Base-by-base conservation (phyloP, 2,113 vertebrate species). In the Herpailurus yagouaroundi region DNA sequence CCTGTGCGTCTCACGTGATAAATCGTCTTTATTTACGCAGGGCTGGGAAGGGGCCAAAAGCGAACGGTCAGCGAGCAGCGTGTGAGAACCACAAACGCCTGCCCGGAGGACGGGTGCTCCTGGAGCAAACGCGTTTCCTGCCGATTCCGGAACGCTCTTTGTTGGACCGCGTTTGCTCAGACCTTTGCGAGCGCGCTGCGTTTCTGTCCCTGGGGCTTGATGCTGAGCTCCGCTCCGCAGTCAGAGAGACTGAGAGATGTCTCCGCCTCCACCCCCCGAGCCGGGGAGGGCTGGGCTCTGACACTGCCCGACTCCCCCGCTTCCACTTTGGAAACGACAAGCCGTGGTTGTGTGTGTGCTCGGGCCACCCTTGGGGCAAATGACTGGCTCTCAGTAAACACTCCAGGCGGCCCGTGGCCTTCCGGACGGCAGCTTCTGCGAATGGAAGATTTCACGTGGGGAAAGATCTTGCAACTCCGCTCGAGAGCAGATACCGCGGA, bases 1-100 rank as follows among this genome's bases (percentile, higher is more conserved):
- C 96, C 84, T 60, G 55, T 60, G 55, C 7, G n/a, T 82, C 41
- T 87, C 76, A 48, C 76, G 8, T 50, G 76, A 71, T 87, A 83
- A 92, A 79, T 93, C 85, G 73, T 93, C 80, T 73, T 69, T 93
- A 82, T 95, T 95, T 93, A 87, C 41, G 79, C 52, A 45, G 63
- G 63, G 27, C 69, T 84, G 81, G 50, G 91, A 95, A 88, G 89
- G 45, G 27, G 52, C 96, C 95, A 73, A 66, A 60, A 95, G 74
- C 82, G 57, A 71, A 38, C 18, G 0, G 60, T 86, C 84, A 36
- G 76, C 9, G 25, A 73, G 7, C 45, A 45, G 81, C 1, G 9
- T 0, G 27, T n/a, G 27, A 19, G 38, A 38, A 57, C 92, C 74
- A 45, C 74, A 71, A 48, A 64, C 6, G 80, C 81, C 86, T 14